Conservation (phyloP, 2,888 invertebrate species). For the Meiosimyza platycephala region DNA sequence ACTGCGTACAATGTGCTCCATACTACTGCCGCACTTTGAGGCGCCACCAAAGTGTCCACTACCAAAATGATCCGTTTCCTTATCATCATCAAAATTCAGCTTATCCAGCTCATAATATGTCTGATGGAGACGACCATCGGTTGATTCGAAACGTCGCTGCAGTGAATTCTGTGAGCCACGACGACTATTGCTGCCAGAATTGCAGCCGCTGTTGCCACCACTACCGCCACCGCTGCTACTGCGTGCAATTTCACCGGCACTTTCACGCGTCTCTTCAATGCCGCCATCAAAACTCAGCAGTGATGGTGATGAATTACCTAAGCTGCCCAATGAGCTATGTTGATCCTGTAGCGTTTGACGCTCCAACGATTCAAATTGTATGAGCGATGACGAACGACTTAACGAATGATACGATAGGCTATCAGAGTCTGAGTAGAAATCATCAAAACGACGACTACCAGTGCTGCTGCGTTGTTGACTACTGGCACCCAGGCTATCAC, state of each 20-base stretch:
- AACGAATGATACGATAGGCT: constrained; percentile 71
- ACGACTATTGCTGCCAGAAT: constrained; percentile 56
- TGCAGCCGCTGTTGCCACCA: constrained; percentile 51
- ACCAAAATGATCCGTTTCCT: constrained; percentile 33
- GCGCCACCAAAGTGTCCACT: constrained; percentile 38
- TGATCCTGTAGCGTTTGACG: constrained; percentile 72
- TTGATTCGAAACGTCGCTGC: constrained; percentile 61
- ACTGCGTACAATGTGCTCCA: constrained; percentile 42
- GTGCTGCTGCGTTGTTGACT: constrained; percentile 56
- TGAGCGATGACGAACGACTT: constrained; percentile 82
- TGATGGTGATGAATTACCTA: constrained; percentile 66
- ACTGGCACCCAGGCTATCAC: constrained; percentile 52
- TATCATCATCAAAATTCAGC: constrained; percentile 58
- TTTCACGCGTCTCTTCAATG: constrained; percentile 27
- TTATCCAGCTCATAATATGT: constrained; percentile 66
- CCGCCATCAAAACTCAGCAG: constrained; percentile 59
- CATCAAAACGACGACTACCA: constrained; percentile 62
- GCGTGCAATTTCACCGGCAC: constrained; percentile 21
- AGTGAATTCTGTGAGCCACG: constrained; percentile 60
- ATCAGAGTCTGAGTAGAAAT: constrained; percentile 67
- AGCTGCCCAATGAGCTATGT: constrained; percentile 59
- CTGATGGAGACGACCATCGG: constrained; percentile 63
- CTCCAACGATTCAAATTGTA: constrained; percentile 88
- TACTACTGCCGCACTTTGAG: constrained; percentile 40
- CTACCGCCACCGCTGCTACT: constrained; percentile 40